Conservation (phyloP, 2,113 vertebrate genomes). For the Rhynchomys soricoides region DNA sequence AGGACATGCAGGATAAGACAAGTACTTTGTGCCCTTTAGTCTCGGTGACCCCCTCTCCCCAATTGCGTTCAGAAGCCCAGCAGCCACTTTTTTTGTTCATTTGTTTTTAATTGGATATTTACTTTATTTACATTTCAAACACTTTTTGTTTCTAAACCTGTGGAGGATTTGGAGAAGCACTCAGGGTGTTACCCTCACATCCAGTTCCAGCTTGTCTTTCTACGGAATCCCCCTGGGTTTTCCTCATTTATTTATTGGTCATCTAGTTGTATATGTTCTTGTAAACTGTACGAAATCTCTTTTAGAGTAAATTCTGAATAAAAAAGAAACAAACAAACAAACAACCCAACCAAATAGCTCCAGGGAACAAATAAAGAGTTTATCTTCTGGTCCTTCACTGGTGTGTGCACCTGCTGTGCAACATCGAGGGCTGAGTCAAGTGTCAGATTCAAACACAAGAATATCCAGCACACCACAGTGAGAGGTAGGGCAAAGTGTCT, state of each 20-base stretch:
- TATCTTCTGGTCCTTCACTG: background rate
- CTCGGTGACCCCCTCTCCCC: rapidly evolving
- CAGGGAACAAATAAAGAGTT: too few species aligned
- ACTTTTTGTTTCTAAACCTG: background rate
- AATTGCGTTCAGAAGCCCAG: background rate
- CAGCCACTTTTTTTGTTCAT: background rate
- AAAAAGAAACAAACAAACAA: background rate
- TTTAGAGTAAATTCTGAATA: background rate
- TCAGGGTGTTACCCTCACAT: background rate
- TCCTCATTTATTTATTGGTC: background rate
- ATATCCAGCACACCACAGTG: background rate
- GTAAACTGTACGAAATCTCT: background rate
- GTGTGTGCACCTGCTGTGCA: too few species aligned
- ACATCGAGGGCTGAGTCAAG: background rate
- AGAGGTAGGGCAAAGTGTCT: background rate
- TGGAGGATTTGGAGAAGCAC: background rate
- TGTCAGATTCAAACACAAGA: background rate
- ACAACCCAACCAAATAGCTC: background rate
- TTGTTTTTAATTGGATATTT: background rate
- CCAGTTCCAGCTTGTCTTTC: background rate
- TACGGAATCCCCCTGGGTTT: background rate
- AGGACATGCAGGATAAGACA: rapidly evolving
- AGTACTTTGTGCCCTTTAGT: background rate
- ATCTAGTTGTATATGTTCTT: background rate
- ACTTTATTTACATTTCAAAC: too few species aligned